These are phyloP conservation scores for Scelioninae gen. 1 DNA, from an alignment of 2,888 invertebrate genomes.

Conservation along the genomic window DNA sequence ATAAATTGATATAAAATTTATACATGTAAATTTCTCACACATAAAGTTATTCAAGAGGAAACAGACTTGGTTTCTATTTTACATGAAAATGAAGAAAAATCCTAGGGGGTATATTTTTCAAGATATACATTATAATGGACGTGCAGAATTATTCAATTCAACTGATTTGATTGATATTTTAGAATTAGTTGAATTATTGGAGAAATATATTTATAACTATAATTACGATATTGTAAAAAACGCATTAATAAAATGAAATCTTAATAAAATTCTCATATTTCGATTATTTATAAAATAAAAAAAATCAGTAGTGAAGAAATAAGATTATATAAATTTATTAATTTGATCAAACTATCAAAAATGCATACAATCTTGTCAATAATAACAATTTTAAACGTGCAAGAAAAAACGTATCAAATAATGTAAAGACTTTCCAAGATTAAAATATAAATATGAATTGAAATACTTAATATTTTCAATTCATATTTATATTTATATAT, in stretches of 20 bases:
- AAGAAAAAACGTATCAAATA: background rate
- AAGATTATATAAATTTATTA: background rate
- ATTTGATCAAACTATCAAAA: background rate
- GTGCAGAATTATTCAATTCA: constrained; percentile 5
- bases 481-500: too few relatives aligned
- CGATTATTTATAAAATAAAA: background rate
- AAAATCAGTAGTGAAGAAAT: constrained; percentile 1
- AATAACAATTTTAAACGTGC: background rate
- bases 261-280: too few relatives aligned
- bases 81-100: background rate
- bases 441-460: background rate
- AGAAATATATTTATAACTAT: background rate
- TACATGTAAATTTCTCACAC: background rate
- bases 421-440: background rate
- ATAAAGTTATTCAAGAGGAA: background rate
- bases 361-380: background rate
- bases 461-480: too few relatives aligned
- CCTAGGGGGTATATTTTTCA: background rate
- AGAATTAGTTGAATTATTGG: background rate
- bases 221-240: too few relatives aligned
- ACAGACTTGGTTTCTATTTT: background rate
- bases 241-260: background rate
- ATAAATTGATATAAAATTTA: background rate
- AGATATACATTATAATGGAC: background rate
- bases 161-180: background rate